A percentile compares a stretch with the other conserved stretches of the same genome.
phyloP scores from a whole-genome alignment of 2,113 vertebrate genomes.

The Charadrius vociferus region DNA sequence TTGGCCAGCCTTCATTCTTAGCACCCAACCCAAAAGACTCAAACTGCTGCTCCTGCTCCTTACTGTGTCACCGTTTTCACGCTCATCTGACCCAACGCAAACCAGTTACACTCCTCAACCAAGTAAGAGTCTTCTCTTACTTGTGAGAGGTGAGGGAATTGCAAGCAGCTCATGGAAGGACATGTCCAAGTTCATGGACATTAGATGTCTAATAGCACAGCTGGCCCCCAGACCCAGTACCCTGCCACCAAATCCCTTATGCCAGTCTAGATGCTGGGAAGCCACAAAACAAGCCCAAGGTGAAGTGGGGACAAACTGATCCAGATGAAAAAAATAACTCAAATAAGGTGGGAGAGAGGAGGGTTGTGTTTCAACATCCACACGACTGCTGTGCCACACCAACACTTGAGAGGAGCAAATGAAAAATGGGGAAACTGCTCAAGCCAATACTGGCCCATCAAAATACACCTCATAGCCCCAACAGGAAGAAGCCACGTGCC shows the following conservation, averaged over 20 bases:
- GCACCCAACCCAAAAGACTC: neutral
- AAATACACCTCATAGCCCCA: neutral
- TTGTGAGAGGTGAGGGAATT: neutral
- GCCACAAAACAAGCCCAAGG: neutral
- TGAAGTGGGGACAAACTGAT: neutral
- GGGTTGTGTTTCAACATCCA: neutral
- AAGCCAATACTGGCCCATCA: neutral
- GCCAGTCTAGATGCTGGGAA: neutral
- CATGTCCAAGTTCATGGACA: accelerated
- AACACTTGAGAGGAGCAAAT: accelerated
- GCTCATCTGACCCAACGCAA: accelerated
- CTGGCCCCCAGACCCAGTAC: neutral
- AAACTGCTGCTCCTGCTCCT: neutral
- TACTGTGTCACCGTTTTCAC: neutral
- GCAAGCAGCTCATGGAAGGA: neutral
- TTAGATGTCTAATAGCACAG: accelerated
- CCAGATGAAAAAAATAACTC: neutral
- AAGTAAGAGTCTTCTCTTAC: neutral
- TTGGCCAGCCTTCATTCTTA: neutral
- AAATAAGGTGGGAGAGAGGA: neutral
- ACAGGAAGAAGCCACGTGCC: accelerated
- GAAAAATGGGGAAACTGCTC: neutral
- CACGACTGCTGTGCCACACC: neutral
- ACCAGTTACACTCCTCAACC: too few relatives aligned
- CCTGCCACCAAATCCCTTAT: neutral